Evolutionary conservation across 2,888 invertebrate species (phyloP), one percentile per base, ranked within the genome.

Genomic region (Herminia tarsipennalis): DNA sequence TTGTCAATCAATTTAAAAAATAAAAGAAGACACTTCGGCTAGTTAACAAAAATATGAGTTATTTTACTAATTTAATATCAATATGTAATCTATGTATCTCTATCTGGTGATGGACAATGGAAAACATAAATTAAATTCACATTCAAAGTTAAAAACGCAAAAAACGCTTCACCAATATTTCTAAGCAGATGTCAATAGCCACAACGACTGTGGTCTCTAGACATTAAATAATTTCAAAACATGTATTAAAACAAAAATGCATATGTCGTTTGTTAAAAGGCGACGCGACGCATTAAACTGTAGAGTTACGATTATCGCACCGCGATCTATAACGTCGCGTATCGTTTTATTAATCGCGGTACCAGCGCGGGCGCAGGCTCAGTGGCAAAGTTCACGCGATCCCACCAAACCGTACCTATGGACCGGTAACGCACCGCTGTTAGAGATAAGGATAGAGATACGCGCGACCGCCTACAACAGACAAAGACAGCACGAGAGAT

Each of bases 311-410:
- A 81, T 80, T 78, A 86, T 86, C 85, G 71, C 64, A 43, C 51
- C 71, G 80, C 85, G 84, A 86, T 87, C 87, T 86, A 77, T 83
- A 87, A 85, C 82, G 82, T 81, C 79, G 76, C 75, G 65, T 83
- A 85, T 86, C 83, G 81, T 76, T 80, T 83, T 86, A 86, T 87
- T 85, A 86, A 84, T 85, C 83, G 79, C 67, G 48, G 62, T 70
- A 65, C 66, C 49, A 72, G 35, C 35, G 32, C 34, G 28, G 74
- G 67, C 77, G 66, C 68, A 44, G 57, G 71, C 83, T 82, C 85
- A 80, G 81, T 88, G 88, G 81, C 87, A 89, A 88, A 88, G 88
- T 89, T 89, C 88, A 87, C 80, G 81, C 80, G 77, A 78, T 84
- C 87, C 89, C 87, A 81, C 89, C 85, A 84, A 79, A 63, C 54